A percentile compares a stretch with the other conserved stretches of the same genome.
Evolutionary conservation across 2,113 vertebrate genomes (phyloP).

Genomic region (Mesembrinibis cayennensis): DNA sequence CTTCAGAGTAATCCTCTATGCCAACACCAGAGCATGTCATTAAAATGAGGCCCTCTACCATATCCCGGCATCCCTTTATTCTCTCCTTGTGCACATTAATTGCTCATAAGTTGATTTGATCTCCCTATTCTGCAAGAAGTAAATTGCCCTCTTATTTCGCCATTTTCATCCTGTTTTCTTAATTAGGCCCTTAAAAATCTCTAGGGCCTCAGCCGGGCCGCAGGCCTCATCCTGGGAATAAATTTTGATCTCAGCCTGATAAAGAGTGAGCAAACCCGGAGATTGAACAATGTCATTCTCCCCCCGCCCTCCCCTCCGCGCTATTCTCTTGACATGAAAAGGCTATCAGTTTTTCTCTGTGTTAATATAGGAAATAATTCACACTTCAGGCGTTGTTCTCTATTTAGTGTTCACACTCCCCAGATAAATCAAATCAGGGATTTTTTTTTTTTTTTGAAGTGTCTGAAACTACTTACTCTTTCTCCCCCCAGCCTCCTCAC

Average conservation of each 20-base stretch:
- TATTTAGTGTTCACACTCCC: conserved; percentile 70
- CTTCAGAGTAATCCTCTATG: conserved; percentile 81
- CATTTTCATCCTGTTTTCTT: conserved; percentile 81
- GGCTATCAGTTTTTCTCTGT: conserved; percentile 77
- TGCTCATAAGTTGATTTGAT: conserved; percentile 81
- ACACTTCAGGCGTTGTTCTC: conserved; percentile 76
- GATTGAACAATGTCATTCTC: conserved; percentile 70
- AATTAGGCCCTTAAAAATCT: conserved; percentile 78
- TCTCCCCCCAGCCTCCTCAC: neutral
- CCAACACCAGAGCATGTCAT: conserved; percentile 64
- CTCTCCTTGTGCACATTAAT: conserved; percentile 75
- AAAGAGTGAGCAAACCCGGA: conserved; percentile 69
- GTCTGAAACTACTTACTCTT: conserved; percentile 8
- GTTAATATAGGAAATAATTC: conserved; percentile 88
- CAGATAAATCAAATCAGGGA: conserved; percentile 63
- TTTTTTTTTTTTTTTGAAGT: neutral
- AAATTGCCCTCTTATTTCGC: conserved; percentile 84
- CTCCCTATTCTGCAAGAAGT: conserved; percentile 75
- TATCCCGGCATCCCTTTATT: conserved; percentile 69
- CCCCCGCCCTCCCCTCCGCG: neutral
- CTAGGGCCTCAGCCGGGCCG: conserved; percentile 65
- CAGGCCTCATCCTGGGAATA: conserved; percentile 71
- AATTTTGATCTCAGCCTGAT: conserved; percentile 75
- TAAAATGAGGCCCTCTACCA: conserved; percentile 75
- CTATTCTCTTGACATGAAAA: conserved; percentile 80